phyloP scores from a whole-genome alignment of 35 echinoderm and acorn worm species.

The Antedon bifida region DNA sequence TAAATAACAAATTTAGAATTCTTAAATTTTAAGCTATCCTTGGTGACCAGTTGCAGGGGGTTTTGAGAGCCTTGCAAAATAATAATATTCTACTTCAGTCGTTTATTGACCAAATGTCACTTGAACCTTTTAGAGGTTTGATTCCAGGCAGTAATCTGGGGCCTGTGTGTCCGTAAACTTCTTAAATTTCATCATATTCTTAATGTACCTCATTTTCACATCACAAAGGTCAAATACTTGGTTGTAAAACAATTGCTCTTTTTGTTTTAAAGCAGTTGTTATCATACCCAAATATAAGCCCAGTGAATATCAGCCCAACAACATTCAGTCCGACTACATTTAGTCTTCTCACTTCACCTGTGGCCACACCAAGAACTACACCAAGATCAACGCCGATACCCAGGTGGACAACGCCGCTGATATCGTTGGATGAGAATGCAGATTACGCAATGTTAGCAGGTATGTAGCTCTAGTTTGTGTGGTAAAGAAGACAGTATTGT shows the following conservation, averaged over 20 bases:
- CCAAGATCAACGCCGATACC: conserved; percentile 94
- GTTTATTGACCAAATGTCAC: too few relatives aligned
- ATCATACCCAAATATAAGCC: conserved; percentile 67
- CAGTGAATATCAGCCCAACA: conserved; percentile 44
- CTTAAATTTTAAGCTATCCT: too few relatives aligned
- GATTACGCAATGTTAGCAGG: conserved; percentile 92
- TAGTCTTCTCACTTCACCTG: conserved; percentile 80
- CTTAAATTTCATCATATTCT: too few relatives aligned
- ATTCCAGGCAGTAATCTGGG: too few relatives aligned
- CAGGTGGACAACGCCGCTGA: conserved; percentile 78
- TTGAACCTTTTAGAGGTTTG: too few relatives aligned
- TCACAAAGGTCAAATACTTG: too few relatives aligned
- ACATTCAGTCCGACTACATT: conserved; percentile 91
- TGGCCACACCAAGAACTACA: conserved; percentile 81
- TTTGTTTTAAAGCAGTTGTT: conserved; percentile 35
- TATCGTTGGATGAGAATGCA: conserved; percentile 83
- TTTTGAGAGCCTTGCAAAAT: too few relatives aligned
- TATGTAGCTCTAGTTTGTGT: conserved; percentile 4
- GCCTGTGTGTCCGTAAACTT: too few relatives aligned
- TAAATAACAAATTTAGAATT: too few relatives aligned
- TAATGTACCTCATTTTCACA: too few relatives aligned
- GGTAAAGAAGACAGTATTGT: not conserved
- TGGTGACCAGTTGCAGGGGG: not conserved
- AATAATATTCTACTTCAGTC: too few relatives aligned
- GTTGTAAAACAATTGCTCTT: too few relatives aligned